Conservation (phyloP, 1,140 invertebrate species). For the Homarus americanus region DNA sequence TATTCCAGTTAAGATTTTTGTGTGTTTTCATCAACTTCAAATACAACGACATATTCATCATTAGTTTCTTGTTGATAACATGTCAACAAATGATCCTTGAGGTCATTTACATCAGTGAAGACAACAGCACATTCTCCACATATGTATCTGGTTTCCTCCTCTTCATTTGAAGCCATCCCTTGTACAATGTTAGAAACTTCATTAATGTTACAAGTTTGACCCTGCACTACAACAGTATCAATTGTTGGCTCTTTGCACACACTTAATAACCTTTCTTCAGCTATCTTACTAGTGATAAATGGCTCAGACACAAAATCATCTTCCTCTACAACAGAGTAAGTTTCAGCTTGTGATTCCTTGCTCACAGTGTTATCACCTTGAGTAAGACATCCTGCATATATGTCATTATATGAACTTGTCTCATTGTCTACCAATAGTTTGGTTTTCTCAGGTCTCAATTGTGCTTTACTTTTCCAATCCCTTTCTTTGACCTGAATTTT, state of each 20-base stretch:
- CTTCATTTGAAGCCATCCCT: not conserved
- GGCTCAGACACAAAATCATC: not conserved
- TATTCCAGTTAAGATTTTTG: not conserved
- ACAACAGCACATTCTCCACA: conserved; percentile 52
- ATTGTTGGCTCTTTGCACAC: not conserved
- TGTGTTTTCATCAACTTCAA: conserved; percentile 50
- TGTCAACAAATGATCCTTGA: conserved; percentile 50
- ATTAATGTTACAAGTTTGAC: not conserved
- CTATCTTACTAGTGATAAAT: not conserved
- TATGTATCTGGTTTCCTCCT: conserved; percentile 54
- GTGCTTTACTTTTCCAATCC: not conserved
- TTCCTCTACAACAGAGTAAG: not conserved
- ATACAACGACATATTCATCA: conserved; percentile 65
- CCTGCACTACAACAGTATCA: not conserved
- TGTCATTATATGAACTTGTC: not conserved
- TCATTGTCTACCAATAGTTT: no score
- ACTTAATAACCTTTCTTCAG: not conserved
- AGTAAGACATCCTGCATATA: not conserved
- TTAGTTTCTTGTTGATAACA: conserved; percentile 51
- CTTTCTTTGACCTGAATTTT: not conserved
- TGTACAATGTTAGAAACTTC: not conserved
- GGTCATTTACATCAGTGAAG: conserved; percentile 48
- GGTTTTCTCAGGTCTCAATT: not conserved
- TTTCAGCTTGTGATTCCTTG: not conserved
- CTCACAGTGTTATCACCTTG: not conserved